A percentile compares a stretch with the other conserved stretches of the same genome.
Conservation (phyloP, 92 coral and sea anemone species). For the Desmophyllum pertusum region DNA sequence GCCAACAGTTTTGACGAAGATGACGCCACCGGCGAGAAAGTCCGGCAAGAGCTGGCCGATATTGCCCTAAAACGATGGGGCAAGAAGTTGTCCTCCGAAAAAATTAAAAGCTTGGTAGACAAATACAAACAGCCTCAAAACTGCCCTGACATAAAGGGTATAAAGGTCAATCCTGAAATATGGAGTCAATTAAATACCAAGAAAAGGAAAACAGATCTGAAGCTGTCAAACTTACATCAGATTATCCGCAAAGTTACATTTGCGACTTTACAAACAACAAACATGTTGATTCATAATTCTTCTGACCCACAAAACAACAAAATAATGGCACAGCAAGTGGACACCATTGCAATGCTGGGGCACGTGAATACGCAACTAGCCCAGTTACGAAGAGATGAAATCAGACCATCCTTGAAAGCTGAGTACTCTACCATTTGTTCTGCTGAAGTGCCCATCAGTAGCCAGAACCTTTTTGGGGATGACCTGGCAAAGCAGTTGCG, state of each 20-base stretch:
- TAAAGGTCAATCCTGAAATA: constrained; percentile 22
- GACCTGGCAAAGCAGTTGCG: constrained; percentile 21
- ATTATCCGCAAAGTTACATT: constrained; percentile 21
- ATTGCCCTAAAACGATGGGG: constrained; percentile 55
- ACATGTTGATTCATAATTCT: neutral
- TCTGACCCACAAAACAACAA: constrained; percentile 6
- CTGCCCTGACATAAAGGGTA: constrained; percentile 14
- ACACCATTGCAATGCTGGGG: constrained; percentile 16
- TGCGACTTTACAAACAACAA: constrained; percentile 42
- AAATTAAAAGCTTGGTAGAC: constrained; percentile 36
- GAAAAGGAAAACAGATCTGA: constrained; percentile 3
- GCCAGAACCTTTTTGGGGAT: constrained; percentile 45
- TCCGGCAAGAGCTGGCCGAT: constrained; percentile 47
- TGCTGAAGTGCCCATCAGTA: constrained; percentile 22
- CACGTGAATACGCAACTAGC: constrained; percentile 40
- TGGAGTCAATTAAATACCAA: constrained; percentile 7
- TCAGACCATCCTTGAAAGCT: constrained; percentile 36
- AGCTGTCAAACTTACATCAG: constrained; percentile 19
- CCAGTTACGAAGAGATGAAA: constrained; percentile 45
- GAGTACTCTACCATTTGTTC: constrained; percentile 38
- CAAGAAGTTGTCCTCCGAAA: constrained; percentile 45
- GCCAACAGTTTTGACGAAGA: constrained; percentile 36
- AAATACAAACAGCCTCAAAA: constrained; percentile 50
- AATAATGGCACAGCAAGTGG: neutral
- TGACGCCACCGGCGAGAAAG: constrained; percentile 49